Conservation (phyloP, 37 sponge, comb jelly and placozoan species). For the Haliclona indistincta region DNA sequence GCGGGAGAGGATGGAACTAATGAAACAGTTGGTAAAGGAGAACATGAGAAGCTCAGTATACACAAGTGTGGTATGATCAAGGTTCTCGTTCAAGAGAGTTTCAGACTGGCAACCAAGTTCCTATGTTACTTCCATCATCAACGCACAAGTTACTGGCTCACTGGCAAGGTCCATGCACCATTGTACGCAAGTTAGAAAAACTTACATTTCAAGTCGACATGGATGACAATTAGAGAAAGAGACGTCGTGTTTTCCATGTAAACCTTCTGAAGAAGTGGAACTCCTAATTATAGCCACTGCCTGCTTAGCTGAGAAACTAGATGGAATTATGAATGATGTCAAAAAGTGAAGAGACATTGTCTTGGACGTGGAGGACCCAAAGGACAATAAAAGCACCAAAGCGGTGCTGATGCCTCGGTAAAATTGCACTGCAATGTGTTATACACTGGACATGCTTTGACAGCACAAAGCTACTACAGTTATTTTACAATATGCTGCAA, state of each 20-base stretch:
- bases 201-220: no score
- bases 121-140: conserved; percentile 30
- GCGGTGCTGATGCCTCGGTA: no score
- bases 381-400: no score
- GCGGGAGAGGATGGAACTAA: conserved; percentile 17
- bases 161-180: conserved; percentile 34
- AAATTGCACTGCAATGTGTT: no score
- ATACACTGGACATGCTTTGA: no score
- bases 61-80: conserved; percentile 32
- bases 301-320: no score
- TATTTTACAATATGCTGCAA: no score
- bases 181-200: background rate
- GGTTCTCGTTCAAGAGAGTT: background rate
- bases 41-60: conserved; percentile 17
- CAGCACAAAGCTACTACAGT: no score
- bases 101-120: conserved; percentile 18
- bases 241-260: background rate
- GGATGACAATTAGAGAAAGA: no score
- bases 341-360: background rate
- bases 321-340: background rate
- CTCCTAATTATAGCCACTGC: background rate
- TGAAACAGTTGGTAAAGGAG: conserved; percentile 23
- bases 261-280: background rate
- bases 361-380: no score
- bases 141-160: conserved; percentile 28